Evolutionary conservation across 2,888 invertebrate genomes (phyloP).

Genomic region (Thera obeliscata): DNA sequence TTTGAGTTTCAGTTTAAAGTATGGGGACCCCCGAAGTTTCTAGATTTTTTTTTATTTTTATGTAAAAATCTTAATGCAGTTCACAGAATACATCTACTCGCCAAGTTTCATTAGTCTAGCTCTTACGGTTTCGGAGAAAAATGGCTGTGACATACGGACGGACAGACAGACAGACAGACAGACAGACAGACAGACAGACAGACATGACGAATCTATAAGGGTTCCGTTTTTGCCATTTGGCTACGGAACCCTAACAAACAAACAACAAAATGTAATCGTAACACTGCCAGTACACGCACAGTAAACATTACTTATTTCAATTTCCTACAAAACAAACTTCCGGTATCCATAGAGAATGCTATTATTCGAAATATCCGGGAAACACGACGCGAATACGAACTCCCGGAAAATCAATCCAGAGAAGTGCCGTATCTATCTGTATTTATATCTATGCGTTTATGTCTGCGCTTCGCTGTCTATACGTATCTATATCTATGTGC

Average conservation of each 20-base stretch:
- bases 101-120: too few species aligned
- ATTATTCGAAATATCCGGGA: constrained; percentile 52
- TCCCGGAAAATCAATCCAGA: constrained; percentile 60
- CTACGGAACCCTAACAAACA: constrained; percentile 32
- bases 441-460: constrained; percentile 14
- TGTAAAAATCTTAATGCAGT: too few species aligned
- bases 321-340: constrained; percentile 42
- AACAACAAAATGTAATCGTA: constrained; percentile 23
- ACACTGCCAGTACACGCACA: constrained; percentile 23
- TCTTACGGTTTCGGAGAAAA: too few species aligned
- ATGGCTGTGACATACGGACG: too few species aligned
- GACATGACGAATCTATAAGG: too few species aligned
- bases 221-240: too few species aligned
- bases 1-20: too few species aligned
- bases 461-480: constrained; percentile 7
- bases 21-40: too few species aligned
- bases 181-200: too few species aligned
- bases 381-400: constrained; percentile 56
- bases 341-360: constrained; percentile 44
- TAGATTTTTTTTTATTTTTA: too few species aligned
- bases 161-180: too few species aligned
- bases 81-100: too few species aligned
- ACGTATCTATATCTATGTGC: constrained; percentile 33
- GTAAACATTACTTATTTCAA: constrained; percentile 47
- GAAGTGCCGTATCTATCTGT: constrained; percentile 15